Evolutionary conservation across 2,797 vertebrate genomes (phyloP).

Genomic region (Eulemur rubriventer): DNA sequence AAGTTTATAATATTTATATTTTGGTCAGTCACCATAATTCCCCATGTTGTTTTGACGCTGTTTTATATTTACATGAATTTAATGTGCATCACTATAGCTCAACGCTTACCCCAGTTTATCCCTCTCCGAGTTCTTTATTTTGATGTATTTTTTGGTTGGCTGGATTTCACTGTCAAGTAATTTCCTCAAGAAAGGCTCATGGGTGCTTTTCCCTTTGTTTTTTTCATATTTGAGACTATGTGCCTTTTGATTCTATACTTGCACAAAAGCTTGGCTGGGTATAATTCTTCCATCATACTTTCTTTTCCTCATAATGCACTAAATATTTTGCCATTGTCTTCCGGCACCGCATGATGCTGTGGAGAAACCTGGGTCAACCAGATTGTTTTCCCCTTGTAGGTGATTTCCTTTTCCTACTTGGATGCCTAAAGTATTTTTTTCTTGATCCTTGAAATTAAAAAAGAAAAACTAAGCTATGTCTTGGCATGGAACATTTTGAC

Average conservation of each 20-base stretch:
- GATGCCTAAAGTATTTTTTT: not conserved
- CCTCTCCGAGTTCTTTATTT: not conserved
- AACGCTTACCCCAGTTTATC: not conserved
- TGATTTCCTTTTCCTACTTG: not conserved
- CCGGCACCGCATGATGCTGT: not conserved
- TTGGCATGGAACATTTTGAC: not conserved
- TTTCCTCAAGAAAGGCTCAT: not conserved
- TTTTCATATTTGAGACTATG: rapidly evolving
- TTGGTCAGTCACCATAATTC: not conserved
- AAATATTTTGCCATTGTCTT: not conserved
- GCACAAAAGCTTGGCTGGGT: not conserved
- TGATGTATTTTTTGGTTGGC: not conserved
- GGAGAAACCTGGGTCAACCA: not conserved
- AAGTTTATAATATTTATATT: not conserved
- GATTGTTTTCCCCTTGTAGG: not conserved
- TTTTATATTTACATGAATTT: not conserved
- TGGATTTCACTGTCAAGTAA: not conserved
- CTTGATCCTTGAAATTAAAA: not conserved
- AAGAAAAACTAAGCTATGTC: not conserved
- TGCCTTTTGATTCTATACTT: not conserved
- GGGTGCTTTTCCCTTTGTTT: not conserved
- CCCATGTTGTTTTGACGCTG: not conserved
- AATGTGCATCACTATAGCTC: rapidly evolving
- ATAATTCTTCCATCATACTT: rapidly evolving
- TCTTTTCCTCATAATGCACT: not conserved